Evolutionary conservation across 1,140 invertebrate genomes (phyloP).

Genomic region (Bombus waltoni): DNA sequence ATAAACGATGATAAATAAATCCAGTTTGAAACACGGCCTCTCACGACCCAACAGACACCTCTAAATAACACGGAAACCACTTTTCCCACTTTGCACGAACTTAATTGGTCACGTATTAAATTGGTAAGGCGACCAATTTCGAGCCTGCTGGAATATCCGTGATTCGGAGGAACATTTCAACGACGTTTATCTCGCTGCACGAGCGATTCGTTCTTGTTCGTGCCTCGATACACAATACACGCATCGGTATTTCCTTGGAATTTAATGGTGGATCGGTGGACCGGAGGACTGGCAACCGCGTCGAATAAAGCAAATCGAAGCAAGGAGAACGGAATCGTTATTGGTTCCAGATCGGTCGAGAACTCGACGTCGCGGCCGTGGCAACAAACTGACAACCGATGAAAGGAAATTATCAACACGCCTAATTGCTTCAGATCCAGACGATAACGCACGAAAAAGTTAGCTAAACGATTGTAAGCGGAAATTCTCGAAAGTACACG

Average conservation of each 20-base stretch:
- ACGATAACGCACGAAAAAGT: not conserved
- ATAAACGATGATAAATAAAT: not conserved
- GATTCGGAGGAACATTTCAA: not conserved
- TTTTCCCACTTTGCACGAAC: not conserved
- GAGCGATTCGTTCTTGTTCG: conserved; percentile 2
- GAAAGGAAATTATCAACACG: not conserved
- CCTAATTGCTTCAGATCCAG: conserved; percentile 20
- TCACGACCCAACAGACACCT: not conserved
- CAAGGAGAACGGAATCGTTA: not conserved
- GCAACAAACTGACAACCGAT: not conserved
- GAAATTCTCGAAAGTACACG: not conserved
- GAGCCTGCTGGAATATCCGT: not conserved
- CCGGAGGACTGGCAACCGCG: not conserved
- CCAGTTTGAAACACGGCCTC: not conserved
- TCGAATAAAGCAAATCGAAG: not conserved
- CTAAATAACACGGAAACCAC: not conserved
- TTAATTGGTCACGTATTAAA: conserved; percentile 15
- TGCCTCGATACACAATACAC: not conserved
- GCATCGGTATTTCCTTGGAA: not conserved
- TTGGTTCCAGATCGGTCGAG: no score
- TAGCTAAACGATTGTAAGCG: not conserved
- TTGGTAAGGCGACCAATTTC: not conserved
- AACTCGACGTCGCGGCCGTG: not conserved
- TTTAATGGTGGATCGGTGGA: conserved; percentile 6
- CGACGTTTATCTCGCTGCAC: not conserved